A percentile compares a stretch with the other conserved stretches of the same genome.
Conservation (phyloP, 2,888 invertebrate species). For the Tetranychus piercei region DNA sequence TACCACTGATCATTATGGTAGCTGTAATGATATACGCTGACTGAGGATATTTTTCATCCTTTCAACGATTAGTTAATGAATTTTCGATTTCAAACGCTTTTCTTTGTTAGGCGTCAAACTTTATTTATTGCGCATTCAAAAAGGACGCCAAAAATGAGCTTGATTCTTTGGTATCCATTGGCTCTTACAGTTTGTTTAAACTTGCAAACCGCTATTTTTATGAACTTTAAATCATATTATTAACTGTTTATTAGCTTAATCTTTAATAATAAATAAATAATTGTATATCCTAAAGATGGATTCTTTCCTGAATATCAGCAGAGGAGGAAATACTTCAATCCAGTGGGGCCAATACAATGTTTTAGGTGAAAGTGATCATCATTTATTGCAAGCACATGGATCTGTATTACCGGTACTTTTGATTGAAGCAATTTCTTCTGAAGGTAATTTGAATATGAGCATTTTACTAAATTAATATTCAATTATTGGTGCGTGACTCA, state of each 20-base stretch:
- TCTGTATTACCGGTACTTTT: constrained; percentile 64
- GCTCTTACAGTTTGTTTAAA: too few species aligned
- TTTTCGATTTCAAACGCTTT: too few species aligned
- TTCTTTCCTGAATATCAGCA: neutral
- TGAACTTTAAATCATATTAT: neutral
- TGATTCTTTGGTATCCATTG: neutral
- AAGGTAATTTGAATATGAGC: constrained; percentile 36
- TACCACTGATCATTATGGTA: too few species aligned
- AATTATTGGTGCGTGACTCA: neutral
- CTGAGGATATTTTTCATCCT: too few species aligned
- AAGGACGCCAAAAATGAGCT: neutral
- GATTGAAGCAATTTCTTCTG: constrained; percentile 67
- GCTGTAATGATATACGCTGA: too few species aligned
- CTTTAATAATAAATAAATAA: too few species aligned
- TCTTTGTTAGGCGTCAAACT: neutral
- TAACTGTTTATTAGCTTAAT: too few species aligned
- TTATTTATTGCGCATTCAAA: neutral
- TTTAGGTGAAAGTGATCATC: constrained; percentile 31
- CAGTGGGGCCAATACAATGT: neutral
- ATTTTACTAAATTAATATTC: neutral
- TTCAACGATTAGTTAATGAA: too few species aligned
- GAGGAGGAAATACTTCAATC: neutral
- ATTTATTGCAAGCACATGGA: constrained; percentile 60
- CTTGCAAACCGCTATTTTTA: neutral
- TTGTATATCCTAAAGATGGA: neutral